Conservation (phyloP, 1,140 invertebrate genomes). For the Meloidogyne exigua region DNA sequence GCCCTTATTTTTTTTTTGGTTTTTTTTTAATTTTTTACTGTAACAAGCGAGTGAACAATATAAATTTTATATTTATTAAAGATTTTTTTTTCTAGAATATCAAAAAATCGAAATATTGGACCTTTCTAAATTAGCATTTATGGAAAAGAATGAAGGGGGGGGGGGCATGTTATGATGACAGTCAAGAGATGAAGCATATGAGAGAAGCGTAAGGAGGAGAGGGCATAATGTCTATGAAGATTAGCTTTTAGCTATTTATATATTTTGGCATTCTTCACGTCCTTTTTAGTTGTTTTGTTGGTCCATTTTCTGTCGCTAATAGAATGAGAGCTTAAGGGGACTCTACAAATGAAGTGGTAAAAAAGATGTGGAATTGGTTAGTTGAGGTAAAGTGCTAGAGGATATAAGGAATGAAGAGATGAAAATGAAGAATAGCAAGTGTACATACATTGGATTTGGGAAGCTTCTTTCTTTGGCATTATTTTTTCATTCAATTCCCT, state of each 20-base stretch:
- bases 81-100: not conserved
- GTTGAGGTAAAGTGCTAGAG: not conserved
- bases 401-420: not conserved
- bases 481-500: not conserved
- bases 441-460: not conserved
- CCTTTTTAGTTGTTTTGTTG: not conserved
- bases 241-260: conserved; percentile 1
- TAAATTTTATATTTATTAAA: not conserved
- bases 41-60: not conserved
- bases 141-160: not conserved
- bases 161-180: not conserved
- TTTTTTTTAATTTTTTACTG: not conserved
- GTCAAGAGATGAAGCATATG: not conserved
- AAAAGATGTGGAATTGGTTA: not conserved
- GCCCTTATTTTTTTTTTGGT: not conserved
- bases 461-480: not conserved
- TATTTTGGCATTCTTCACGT: not conserved
- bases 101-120: not conserved
- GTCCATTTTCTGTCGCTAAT: not conserved
- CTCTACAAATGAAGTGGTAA: not conserved
- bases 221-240: not conserved
- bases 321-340: not conserved
- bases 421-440: not conserved
- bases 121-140: not conserved
- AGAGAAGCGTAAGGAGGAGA: not conserved